These are phyloP conservation scores for Tauraco hartlaubi DNA, from an alignment of 2,797 vertebrate genomes.

Conservation along the genomic window DNA sequence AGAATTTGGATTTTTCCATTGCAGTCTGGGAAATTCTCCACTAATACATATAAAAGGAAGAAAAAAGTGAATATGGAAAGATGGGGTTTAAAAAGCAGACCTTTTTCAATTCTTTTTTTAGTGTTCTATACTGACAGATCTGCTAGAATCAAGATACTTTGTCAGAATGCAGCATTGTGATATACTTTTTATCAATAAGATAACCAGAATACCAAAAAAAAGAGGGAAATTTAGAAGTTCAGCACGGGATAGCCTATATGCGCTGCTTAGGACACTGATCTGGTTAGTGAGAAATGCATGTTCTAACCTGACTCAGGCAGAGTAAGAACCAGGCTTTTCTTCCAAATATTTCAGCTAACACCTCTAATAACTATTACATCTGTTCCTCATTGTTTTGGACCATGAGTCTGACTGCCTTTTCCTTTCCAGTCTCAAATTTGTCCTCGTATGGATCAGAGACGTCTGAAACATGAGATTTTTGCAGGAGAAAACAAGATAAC, in stretches of 20 bases:
- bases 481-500: background rate
- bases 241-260: fast-evolving
- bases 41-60: background rate
- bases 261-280: background rate
- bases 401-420: background rate
- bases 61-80: background rate
- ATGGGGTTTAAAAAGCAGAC: background rate
- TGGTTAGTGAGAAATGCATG: background rate
- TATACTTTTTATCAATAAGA: background rate
- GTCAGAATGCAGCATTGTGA: background rate
- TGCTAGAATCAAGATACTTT: background rate
- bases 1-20: background rate
- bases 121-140: background rate
- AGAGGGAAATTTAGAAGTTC: background rate
- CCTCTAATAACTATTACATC: background rate
- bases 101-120: background rate
- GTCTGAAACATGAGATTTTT: background rate
- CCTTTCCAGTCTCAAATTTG: background rate
- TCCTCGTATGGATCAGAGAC: background rate
- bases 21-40: background rate
- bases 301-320: background rate
- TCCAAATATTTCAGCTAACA: background rate
- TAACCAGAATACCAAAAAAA: background rate
- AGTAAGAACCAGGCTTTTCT: background rate
- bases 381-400: background rate